A percentile compares a stretch with the other conserved stretches of the same genome.
These are phyloP conservation scores for Zaprionus kolodkinae DNA, from an alignment of 1,140 invertebrate species.

Conservation along the genomic window DNA sequence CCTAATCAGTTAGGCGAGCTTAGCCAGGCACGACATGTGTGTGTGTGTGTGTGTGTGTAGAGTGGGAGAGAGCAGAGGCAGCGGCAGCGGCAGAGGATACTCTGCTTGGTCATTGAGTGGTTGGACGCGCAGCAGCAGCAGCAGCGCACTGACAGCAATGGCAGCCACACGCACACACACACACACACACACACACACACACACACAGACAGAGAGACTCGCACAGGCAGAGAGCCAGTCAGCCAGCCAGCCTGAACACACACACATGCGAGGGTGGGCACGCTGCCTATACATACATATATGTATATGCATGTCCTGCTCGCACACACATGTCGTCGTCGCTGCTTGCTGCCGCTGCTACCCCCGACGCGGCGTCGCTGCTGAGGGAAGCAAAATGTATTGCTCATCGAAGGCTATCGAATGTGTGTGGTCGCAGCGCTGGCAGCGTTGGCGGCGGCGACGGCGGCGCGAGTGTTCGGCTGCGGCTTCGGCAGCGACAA, in stretches of 20 bases:
- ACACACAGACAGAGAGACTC: background rate
- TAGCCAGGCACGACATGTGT: slow-evolving; percentile 23
- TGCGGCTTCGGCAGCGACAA: slow-evolving; percentile 16
- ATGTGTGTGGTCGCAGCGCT: slow-evolving; percentile 63
- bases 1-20: slow-evolving; percentile 35
- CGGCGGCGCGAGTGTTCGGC: background rate
- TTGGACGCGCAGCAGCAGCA: slow-evolving; percentile 51
- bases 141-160: slow-evolving; percentile 54
- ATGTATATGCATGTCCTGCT: slow-evolving; percentile 61
- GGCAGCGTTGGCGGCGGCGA: slow-evolving; percentile 22
- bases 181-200: background rate
- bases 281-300: slow-evolving; percentile 13
- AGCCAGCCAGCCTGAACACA: background rate
- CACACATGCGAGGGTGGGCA: slow-evolving; percentile 32
- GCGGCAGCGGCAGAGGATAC: background rate
- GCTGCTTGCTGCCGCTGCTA: slow-evolving; percentile 19
- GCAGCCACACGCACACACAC: slow-evolving; percentile 23
- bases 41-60: no score
- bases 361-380: slow-evolving; percentile 47
- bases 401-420: slow-evolving; percentile 83
- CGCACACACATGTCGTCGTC: slow-evolving; percentile 43
- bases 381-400: slow-evolving; percentile 81
- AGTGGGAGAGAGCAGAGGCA: no score
- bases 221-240: no score
- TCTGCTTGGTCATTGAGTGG: slow-evolving; percentile 66